phyloP scores from a whole-genome alignment of 2,113 vertebrate species.

The Dipodomys spectabilis region DNA sequence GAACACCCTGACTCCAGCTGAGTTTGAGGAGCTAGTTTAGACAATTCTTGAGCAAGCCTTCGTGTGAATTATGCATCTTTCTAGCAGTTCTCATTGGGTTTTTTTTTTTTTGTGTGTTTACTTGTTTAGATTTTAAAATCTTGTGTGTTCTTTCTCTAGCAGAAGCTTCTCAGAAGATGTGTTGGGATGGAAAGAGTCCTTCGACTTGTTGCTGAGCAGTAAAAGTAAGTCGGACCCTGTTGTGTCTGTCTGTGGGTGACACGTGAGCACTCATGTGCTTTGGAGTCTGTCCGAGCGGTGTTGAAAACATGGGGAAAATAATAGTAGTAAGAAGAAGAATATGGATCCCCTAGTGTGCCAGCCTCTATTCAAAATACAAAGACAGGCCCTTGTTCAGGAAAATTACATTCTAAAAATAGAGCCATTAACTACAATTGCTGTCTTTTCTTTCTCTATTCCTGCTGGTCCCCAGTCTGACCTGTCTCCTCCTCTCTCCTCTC shows the following conservation, averaged over 20 bases:
- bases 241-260: constrained; percentile 18
- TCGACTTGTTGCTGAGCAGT: constrained; percentile 93
- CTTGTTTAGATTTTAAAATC: not conserved
- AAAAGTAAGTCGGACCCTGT: constrained; percentile 91
- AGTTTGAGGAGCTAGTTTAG: not conserved
- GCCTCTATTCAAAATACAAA: constrained; percentile 67
- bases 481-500: constrained; percentile 18
- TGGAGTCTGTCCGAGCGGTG: not conserved
- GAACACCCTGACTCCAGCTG: not conserved
- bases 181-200: constrained; percentile 93
- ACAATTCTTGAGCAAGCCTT: not conserved
- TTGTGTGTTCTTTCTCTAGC: constrained; percentile 61
- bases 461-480: constrained; percentile 40
- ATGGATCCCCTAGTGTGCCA: constrained; percentile 37
- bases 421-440: constrained; percentile 52
- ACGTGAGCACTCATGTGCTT: not conserved
- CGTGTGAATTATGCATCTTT: not conserved
- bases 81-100: not conserved
- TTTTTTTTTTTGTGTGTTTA: not conserved
- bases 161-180: constrained; percentile 92
- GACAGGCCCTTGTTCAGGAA: constrained; percentile 70
- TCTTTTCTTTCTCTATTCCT: constrained; percentile 39
- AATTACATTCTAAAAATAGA: constrained; percentile 73
- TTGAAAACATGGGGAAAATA: not conserved
- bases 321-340: constrained; percentile 19